These are phyloP conservation scores for Parauchenoglanis punctatus DNA, from an alignment of 2,797 vertebrate species.

Conservation along the genomic window DNA sequence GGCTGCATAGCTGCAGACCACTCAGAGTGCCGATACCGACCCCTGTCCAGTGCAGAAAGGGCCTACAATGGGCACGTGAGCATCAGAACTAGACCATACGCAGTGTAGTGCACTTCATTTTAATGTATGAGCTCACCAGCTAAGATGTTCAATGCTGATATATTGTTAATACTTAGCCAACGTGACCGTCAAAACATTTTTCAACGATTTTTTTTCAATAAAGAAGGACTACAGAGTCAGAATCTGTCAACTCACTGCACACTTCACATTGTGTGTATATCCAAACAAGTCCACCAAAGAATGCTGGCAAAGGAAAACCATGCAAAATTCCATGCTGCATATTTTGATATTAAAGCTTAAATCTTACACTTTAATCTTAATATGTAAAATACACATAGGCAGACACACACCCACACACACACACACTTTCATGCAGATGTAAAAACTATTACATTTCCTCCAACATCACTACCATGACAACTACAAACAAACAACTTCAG, in stretches of 20 bases:
- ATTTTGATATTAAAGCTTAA: not conserved
- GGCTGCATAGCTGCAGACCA: no score
- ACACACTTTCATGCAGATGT: slow-evolving; percentile 10
- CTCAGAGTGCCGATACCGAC: no score
- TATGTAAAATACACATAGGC: not conserved
- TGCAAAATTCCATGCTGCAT: not conserved
- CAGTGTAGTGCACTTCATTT: not conserved
- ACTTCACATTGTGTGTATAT: not conserved
- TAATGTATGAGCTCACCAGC: not conserved
- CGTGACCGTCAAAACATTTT: not conserved
- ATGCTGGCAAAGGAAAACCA: not conserved
- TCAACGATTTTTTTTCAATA: not conserved
- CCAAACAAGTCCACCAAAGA: not conserved
- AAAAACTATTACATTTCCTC: slow-evolving; percentile 13
- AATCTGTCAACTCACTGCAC: not conserved
- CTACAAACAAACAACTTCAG: slow-evolving; percentile 37
- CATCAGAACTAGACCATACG: no score
- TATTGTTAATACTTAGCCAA: not conserved
- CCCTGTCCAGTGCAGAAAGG: no score
- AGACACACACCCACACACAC: slow-evolving; percentile 12
- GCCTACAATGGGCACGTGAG: no score
- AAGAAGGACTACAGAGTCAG: not conserved
- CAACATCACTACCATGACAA: slow-evolving; percentile 41
- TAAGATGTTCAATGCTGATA: not conserved
- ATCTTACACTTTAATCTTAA: not conserved